Percentiles rank a stretch among this genome's conserved stretches.
Evolutionary conservation across 1,140 invertebrate species (phyloP).

Genomic region (Solen grandis): DNA sequence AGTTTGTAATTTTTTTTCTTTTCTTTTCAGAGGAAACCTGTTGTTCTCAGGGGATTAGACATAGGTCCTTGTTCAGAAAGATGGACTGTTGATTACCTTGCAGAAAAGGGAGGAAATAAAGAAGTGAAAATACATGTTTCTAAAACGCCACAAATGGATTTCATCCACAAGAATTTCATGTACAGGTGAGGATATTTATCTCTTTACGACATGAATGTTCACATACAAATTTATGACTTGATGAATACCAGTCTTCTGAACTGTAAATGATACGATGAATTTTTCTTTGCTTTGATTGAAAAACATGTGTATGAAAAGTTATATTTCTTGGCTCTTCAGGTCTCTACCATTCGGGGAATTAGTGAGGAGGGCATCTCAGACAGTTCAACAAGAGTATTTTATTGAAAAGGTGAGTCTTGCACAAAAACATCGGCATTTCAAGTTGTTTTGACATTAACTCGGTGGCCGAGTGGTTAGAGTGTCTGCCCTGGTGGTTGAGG

Average conservation of each 20-base stretch:
- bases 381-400: slow-evolving; percentile 79
- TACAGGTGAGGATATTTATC: slow-evolving; percentile 83
- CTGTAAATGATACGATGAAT: too few species aligned
- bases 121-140: slow-evolving; percentile 84
- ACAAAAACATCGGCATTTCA: neutral
- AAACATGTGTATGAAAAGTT: too few species aligned
- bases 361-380: slow-evolving; percentile 78
- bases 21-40: slow-evolving; percentile 77
- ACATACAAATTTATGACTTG: too few species aligned
- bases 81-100: slow-evolving; percentile 83
- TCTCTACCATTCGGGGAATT: slow-evolving; percentile 82
- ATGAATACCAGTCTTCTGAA: too few species aligned
- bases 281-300: too few species aligned
- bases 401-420: slow-evolving; percentile 69
- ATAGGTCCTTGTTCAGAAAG: slow-evolving; percentile 82
- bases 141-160: slow-evolving; percentile 81
- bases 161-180: slow-evolving; percentile 84
- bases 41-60: slow-evolving; percentile 81
- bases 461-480: too few species aligned
- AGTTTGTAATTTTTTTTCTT: too few species aligned
- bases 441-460: too few species aligned
- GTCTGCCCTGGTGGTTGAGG: too few species aligned
- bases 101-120: slow-evolving; percentile 75
- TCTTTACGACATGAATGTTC: too few species aligned
- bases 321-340: slow-evolving; percentile 65